Evolutionary conservation across 2,888 invertebrate species (phyloP).

Genomic region (Ptychoptera contaminata): DNA sequence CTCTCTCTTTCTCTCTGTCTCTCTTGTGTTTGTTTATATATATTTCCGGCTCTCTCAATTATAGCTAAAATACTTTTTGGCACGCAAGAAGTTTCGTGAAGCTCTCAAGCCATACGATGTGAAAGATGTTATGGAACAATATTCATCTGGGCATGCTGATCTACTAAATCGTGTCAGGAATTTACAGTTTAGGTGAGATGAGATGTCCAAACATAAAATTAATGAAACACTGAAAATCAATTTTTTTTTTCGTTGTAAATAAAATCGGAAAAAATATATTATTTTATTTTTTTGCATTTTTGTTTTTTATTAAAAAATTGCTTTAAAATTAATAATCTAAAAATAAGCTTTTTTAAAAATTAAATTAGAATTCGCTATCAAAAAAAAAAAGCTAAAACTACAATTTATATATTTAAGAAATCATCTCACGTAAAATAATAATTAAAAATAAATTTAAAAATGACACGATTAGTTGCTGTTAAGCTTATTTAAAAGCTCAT

Average conservation of each 20-base stretch:
- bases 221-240: not conserved
- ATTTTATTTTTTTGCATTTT: not conserved
- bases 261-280: not conserved
- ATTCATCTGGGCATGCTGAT: slow-evolving; percentile 76
- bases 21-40: not conserved
- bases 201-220: not conserved
- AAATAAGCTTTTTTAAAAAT: too few species aligned
- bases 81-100: slow-evolving; percentile 81
- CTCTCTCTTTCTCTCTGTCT: not conserved
- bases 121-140: slow-evolving; percentile 88
- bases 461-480: too few species aligned
- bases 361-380: too few species aligned
- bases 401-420: too few species aligned
- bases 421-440: too few species aligned
- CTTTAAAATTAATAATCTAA: too few species aligned
- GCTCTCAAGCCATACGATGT: slow-evolving; percentile 87
- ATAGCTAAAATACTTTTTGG: slow-evolving; percentile 77
- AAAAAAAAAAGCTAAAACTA: too few species aligned
- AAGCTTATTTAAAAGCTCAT: too few species aligned
- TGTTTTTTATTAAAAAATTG: not conserved
- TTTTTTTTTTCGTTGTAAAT: not conserved
- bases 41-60: slow-evolving; percentile 11
- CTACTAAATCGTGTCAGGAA: slow-evolving; percentile 75
- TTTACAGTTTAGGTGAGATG: slow-evolving; percentile 61
- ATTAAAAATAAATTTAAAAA: too few species aligned